Conservation (phyloP, 2,113 vertebrate genomes). For the Herpailurus yagouaroundi region DNA sequence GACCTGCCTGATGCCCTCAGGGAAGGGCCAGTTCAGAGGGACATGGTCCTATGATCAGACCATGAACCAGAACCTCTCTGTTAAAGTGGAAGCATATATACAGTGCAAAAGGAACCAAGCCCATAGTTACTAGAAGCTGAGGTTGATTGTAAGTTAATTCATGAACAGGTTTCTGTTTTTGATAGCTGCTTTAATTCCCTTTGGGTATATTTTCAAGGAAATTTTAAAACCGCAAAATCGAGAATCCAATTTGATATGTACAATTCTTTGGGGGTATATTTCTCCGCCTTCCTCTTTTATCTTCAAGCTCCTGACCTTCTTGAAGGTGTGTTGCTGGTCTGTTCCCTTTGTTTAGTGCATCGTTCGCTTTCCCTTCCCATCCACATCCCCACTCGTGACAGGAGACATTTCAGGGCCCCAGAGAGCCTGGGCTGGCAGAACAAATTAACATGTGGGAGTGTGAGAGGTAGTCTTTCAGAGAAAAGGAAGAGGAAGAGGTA, state of each 20-base stretch:
- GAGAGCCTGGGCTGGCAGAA: constrained; percentile 58
- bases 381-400: constrained; percentile 30
- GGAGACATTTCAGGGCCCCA: constrained; percentile 60
- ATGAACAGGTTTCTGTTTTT: background rate
- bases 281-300: background rate
- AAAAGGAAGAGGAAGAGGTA: background rate
- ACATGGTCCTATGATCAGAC: background rate
- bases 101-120: background rate
- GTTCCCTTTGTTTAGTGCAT: constrained; percentile 29
- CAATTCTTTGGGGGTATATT: background rate
- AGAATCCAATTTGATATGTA: background rate
- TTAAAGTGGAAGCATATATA: background rate
- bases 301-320: constrained; percentile 21
- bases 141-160: constrained; percentile 30
- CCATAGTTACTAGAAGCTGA: background rate
- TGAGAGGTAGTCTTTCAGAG: background rate
- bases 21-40: background rate
- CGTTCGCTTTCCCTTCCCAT: background rate
- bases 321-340: background rate
- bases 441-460: constrained; percentile 12
- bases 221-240: constrained; percentile 45
- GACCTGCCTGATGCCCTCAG: background rate
- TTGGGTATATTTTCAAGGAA: constrained; percentile 41
- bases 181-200: background rate
- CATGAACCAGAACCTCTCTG: background rate